These are phyloP conservation scores for Dysdera silvatica DNA, from an alignment of 1,140 invertebrate genomes.

Conservation along the genomic window DNA sequence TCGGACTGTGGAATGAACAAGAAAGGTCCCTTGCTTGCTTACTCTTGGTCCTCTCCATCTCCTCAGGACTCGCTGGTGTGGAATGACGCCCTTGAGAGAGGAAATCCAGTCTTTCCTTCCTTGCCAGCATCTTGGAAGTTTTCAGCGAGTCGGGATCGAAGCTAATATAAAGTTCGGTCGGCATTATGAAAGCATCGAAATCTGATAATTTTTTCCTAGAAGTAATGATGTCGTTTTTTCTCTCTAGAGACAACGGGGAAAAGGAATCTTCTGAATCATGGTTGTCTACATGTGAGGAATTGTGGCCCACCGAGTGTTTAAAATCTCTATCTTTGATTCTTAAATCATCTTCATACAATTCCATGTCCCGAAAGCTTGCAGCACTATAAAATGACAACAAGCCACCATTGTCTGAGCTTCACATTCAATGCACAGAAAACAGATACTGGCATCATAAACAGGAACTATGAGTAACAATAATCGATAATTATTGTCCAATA, in stretches of 20 bases:
- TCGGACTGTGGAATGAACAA: slow-evolving; percentile 34
- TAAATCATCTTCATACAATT: slow-evolving; percentile 19
- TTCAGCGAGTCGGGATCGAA: slow-evolving; percentile 9
- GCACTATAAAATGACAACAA: no score
- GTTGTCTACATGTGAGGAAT: slow-evolving; percentile 4
- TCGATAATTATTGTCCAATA: no score
- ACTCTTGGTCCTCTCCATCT: slow-evolving; percentile 48
- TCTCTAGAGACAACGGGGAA: slow-evolving; percentile 9
- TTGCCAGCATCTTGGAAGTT: slow-evolving; percentile 46
- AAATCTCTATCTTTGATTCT: slow-evolving; percentile 23
- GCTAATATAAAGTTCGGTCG: slow-evolving; percentile 23
- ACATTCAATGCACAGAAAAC: no score
- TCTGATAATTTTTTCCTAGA: background rate
- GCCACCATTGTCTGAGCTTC: no score
- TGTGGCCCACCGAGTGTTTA: slow-evolving; percentile 5
- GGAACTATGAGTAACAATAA: no score
- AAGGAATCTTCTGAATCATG: slow-evolving; percentile 2
- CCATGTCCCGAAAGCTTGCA: slow-evolving; percentile 17
- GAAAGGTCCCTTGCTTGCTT: slow-evolving; percentile 37
- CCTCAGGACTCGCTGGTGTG: slow-evolving; percentile 70
- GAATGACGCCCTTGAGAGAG: slow-evolving; percentile 47
- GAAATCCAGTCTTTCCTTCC: slow-evolving; percentile 55
- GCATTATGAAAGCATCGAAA: slow-evolving; percentile 23
- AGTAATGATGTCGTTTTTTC: slow-evolving; percentile 7
- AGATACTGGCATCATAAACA: no score